Evolutionary conservation across 2,888 invertebrate species (phyloP).

Genomic region (Sinodicranocentrus sp.): DNA sequence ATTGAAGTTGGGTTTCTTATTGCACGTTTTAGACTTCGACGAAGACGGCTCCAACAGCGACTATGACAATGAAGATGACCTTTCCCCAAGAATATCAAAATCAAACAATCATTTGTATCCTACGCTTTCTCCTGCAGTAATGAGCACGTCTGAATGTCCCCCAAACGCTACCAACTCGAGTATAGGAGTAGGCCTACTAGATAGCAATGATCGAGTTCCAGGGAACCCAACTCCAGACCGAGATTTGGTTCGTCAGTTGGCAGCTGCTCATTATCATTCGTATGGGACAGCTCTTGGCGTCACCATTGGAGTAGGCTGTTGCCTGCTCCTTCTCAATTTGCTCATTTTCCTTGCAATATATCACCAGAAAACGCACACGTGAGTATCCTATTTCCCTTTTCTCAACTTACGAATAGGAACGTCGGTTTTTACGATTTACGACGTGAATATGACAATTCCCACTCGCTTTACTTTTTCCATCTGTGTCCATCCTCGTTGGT

Average conservation of each 20-base stretch:
- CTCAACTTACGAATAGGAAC: too few relatives aligned
- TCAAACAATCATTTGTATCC: slow-evolving; percentile 72
- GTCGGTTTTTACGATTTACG: too few relatives aligned
- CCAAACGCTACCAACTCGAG: slow-evolving; percentile 74
- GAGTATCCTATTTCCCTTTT: slow-evolving; percentile 53
- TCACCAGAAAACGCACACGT: slow-evolving; percentile 76
- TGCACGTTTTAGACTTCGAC: slow-evolving; percentile 67
- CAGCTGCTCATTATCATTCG: slow-evolving; percentile 88
- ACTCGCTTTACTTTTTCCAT: too few relatives aligned
- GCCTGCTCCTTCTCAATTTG: slow-evolving; percentile 76
- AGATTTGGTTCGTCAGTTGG: slow-evolving; percentile 79
- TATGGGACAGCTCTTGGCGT: slow-evolving; percentile 93
- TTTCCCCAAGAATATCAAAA: slow-evolving; percentile 66
- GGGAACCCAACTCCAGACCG: slow-evolving; percentile 66
- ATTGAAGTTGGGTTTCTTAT: too few relatives aligned
- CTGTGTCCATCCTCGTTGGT: too few relatives aligned
- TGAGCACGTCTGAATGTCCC: slow-evolving; percentile 76
- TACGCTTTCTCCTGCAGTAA: slow-evolving; percentile 74
- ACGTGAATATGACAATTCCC: too few relatives aligned
- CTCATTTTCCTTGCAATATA: slow-evolving; percentile 77
- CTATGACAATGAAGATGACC: slow-evolving; percentile 69
- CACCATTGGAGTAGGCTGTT: slow-evolving; percentile 89
- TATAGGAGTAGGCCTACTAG: slow-evolving; percentile 47
- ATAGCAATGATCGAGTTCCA: slow-evolving; percentile 49
- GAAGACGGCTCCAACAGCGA: slow-evolving; percentile 60